Evolutionary conservation across 2,888 invertebrate genomes (phyloP), one percentile per base, ranked within the genome.

Genomic region (Sinopyrophorus schimmeli): DNA sequence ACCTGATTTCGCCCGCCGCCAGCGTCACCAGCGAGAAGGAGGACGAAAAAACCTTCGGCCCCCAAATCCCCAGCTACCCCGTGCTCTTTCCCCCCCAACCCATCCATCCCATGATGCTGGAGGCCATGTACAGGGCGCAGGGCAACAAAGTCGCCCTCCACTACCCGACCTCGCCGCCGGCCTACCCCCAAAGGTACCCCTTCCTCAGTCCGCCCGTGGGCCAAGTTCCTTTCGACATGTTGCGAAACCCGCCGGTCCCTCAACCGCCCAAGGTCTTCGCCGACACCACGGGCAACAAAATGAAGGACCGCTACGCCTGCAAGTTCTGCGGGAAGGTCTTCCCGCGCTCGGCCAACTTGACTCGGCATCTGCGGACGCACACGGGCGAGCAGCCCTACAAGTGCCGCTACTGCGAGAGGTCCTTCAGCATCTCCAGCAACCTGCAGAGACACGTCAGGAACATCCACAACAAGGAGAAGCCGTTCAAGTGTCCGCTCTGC

Each of bases 351-450:
- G 98, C 98, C 5, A 98, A 99, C 72, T 78, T 98, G 48, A 99
- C 98, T 37, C 81, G 98, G 56, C 98, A 99, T 73, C 80, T 98
- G 65, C 81, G 98, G 60, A 99, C 98, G 17, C 98, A 98, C 74
- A 98, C 98, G 3, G 98, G 98, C 41, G 98, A 98, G 70, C 95
- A 95, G 71, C 95, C 95, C 9, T 95, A 95, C 78, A 93, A 94
- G 74, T 98, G 98, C 78, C 92, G 96, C 75, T 97, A 96, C 76
- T 99, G 98, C 79, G 97, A 97, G 73, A 82, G 98, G 57, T 95
- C 94, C 56, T 99, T 99, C 79, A 96, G 95, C 69, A 99, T 99
- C 76, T 97, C 97, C 2, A 96, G 96, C 56, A 99, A 99, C 70
- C 82, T 99, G 51, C 97, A 98, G 72, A 83, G 99, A 44, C 99